phyloP scores from a whole-genome alignment of 2,888 invertebrate species.

The Drosophila pseudotalamancana region DNA sequence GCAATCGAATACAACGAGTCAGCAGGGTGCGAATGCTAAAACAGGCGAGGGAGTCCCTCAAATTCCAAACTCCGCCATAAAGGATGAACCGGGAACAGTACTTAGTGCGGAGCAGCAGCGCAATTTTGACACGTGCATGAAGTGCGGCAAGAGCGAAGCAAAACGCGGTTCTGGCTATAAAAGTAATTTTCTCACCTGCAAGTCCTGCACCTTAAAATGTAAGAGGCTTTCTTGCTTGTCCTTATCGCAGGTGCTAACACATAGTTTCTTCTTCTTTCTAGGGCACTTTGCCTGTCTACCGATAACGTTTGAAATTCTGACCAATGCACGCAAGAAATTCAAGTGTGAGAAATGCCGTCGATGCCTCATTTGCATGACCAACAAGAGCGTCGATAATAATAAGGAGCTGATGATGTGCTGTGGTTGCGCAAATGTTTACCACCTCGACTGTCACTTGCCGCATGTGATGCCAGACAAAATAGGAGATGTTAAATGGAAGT shows the following conservation, averaged over 20 bases:
- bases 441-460: constrained; percentile 92
- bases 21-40: not conserved
- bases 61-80: not conserved
- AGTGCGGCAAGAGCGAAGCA: constrained; percentile 71
- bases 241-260: not conserved
- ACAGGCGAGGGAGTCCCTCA: not conserved
- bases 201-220: constrained; percentile 75
- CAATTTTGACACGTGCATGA: constrained; percentile 62
- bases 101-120: constrained; percentile 18
- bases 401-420: constrained; percentile 91
- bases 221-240: constrained; percentile 13
- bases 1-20: not conserved
- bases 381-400: constrained; percentile 81
- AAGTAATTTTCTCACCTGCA: constrained; percentile 77
- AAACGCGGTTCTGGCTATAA: constrained; percentile 77
- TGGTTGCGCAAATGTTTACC: constrained; percentile 93
- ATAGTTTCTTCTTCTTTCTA: too few relatives aligned
- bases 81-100: not conserved
- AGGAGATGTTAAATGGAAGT: constrained; percentile 88
- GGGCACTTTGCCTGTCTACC: constrained; percentile 77
- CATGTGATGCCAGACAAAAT: constrained; percentile 85
- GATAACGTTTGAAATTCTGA: constrained; percentile 68
- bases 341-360: constrained; percentile 96
- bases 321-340: constrained; percentile 86
- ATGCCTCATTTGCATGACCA: constrained; percentile 86